Evolutionary conservation across 1,140 invertebrate genomes (phyloP).

Genomic region (Helicoverpa zea): DNA sequence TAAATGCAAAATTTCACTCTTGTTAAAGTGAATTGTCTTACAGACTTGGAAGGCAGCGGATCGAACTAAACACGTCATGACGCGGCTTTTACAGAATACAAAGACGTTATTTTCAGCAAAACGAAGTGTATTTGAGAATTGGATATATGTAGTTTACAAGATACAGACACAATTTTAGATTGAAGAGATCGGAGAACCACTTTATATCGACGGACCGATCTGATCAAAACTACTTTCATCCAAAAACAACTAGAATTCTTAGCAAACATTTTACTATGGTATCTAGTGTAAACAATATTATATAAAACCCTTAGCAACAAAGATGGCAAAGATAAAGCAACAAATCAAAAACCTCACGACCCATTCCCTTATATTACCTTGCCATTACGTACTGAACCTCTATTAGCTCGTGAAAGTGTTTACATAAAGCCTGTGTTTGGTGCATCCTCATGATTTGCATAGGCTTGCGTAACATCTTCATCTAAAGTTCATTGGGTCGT

Average conservation of each 20-base stretch:
- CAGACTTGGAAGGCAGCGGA: neutral
- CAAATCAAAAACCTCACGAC: constrained; percentile 41
- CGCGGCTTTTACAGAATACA: constrained; percentile 4
- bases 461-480: constrained; percentile 74
- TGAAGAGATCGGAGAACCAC: too few relatives aligned
- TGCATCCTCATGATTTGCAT: constrained; percentile 76
- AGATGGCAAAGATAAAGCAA: constrained; percentile 35
- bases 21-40: constrained; percentile 23
- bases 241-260: too few relatives aligned
- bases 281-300: neutral
- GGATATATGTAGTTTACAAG: neutral
- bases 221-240: too few relatives aligned
- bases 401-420: constrained; percentile 74
- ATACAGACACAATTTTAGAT: too few relatives aligned
- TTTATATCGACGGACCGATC: too few relatives aligned
- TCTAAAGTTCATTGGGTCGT: constrained; percentile 74
- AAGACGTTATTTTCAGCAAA: neutral
- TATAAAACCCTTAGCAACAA: constrained; percentile 26
- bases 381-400: constrained; percentile 34
- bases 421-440: constrained; percentile 64
- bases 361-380: constrained; percentile 41
- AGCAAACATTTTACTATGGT: too few relatives aligned
- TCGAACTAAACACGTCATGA: neutral
- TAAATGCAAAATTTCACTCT: neutral
- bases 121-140: neutral